These are phyloP conservation scores for Cyclophora albipunctata DNA, from an alignment of 2,888 invertebrate genomes.

Conservation along the genomic window DNA sequence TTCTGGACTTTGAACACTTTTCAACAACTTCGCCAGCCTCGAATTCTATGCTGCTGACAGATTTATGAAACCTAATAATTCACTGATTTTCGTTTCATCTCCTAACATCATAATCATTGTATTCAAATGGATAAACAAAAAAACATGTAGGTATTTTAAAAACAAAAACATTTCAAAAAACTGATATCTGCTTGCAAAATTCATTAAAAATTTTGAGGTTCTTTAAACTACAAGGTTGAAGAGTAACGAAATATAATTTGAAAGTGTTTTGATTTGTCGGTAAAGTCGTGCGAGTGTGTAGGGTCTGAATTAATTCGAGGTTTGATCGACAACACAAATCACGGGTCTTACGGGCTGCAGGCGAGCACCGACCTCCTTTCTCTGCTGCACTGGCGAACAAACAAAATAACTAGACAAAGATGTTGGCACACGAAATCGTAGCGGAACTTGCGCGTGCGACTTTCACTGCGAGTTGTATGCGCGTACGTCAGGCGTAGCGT, in stretches of 20 bases:
- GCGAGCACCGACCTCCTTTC: conserved; percentile 70
- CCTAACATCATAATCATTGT: no score
- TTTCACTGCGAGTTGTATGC: conserved; percentile 56
- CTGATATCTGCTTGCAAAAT: no score
- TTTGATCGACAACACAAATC: conserved; percentile 38
- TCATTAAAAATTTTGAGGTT: not conserved
- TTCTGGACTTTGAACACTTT: conserved; percentile 35
- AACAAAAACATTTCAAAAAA: no score
- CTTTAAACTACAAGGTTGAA: conserved; percentile 1
- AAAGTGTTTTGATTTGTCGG: conserved; percentile 10
- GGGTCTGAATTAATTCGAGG: conserved; percentile 36
- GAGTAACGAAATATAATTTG: conserved; percentile 1
- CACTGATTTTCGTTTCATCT: no score
- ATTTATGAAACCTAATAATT: no score
- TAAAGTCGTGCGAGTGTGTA: conserved; percentile 50
- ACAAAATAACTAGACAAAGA: conserved; percentile 71
- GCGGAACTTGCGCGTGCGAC: conserved; percentile 65
- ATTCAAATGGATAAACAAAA: no score
- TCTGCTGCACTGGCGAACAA: conserved; percentile 68
- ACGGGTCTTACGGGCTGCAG: conserved; percentile 52
- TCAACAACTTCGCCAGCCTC: conserved; percentile 1
- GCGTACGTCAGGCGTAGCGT: conserved; percentile 51
- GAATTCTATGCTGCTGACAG: no score
- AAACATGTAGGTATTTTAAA: no score
- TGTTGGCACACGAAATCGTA: conserved; percentile 58